Conservation (phyloP, 2,888 invertebrate species). For the Tineola bisselliella region DNA sequence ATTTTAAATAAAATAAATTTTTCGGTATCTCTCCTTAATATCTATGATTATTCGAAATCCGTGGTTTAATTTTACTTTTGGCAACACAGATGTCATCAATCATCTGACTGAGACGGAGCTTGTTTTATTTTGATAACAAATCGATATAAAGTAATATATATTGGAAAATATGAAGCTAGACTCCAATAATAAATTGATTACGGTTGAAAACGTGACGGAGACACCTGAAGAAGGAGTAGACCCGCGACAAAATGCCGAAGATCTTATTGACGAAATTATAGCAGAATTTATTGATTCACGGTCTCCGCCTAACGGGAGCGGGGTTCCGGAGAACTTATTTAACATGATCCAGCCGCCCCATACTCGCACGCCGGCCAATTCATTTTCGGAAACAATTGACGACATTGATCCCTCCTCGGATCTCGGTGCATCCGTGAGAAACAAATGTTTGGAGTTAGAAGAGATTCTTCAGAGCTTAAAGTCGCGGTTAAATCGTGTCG, state of each 20-base stretch:
- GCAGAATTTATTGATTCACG: conserved; percentile 57
- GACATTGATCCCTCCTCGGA: conserved; percentile 62
- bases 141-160: conserved; percentile 18
- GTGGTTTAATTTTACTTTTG: conserved; percentile 17
- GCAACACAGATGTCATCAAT: conserved; percentile 39
- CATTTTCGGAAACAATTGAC: conserved; percentile 54
- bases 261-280: conserved; percentile 59
- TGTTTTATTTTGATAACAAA: conserved; percentile 49
- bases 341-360: conserved; percentile 55
- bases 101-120: conserved; percentile 46
- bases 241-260: conserved; percentile 58
- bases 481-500: conserved; percentile 59
- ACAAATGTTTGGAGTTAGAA: conserved; percentile 60
- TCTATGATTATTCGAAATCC: no score
- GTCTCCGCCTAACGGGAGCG: conserved; percentile 37
- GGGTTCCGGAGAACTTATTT: conserved; percentile 46
- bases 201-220: conserved; percentile 49
- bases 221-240: conserved; percentile 53
- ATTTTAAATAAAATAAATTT: conserved; percentile 19
- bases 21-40: no score
- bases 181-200: conserved; percentile 61
- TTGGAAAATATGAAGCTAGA: conserved; percentile 49
- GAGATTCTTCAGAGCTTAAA: conserved; percentile 62
- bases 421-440: conserved; percentile 58
- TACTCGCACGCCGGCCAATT: conserved; percentile 57